Evolutionary conservation across 1,140 invertebrate species (phyloP).

Genomic region (Hyles vespertilio): DNA sequence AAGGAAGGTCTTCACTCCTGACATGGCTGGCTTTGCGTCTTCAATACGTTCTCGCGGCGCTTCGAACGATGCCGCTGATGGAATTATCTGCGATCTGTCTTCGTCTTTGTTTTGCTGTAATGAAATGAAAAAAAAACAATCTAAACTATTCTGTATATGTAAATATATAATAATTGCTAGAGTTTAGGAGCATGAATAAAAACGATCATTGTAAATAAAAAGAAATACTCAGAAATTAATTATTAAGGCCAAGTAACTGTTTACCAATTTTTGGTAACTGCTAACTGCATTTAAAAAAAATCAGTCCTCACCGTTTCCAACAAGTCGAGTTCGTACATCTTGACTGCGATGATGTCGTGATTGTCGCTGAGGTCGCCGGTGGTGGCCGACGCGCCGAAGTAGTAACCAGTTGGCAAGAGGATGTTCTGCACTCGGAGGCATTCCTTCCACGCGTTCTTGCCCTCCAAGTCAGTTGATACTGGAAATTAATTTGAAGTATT

Average conservation of each 20-base stretch:
- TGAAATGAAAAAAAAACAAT: slow-evolving; percentile 14
- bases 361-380: slow-evolving; percentile 98
- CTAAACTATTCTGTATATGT: neutral
- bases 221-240: no score
- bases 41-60: slow-evolving; percentile 91
- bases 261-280: no score
- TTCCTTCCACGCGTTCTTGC: slow-evolving; percentile 94
- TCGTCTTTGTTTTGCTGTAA: slow-evolving; percentile 80
- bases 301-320: slow-evolving; percentile 79
- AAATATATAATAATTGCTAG: neutral
- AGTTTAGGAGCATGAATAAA: no score
- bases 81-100: slow-evolving; percentile 85
- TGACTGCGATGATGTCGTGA: slow-evolving; percentile 95
- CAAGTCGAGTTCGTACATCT: slow-evolving; percentile 92
- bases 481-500: slow-evolving; percentile 33
- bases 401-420: slow-evolving; percentile 95
- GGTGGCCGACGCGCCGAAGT: slow-evolving; percentile 94
- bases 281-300: slow-evolving; percentile 1
- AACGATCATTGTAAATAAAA: no score
- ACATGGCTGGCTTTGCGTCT: slow-evolving; percentile 89
- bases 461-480: slow-evolving; percentile 94
- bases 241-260: no score
- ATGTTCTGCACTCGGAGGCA: slow-evolving; percentile 95
- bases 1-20: slow-evolving; percentile 92
- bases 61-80: slow-evolving; percentile 88